These are phyloP conservation scores for Eubucco bourcierii DNA, from an alignment of 2,113 vertebrate genomes.

Conservation along the genomic window DNA sequence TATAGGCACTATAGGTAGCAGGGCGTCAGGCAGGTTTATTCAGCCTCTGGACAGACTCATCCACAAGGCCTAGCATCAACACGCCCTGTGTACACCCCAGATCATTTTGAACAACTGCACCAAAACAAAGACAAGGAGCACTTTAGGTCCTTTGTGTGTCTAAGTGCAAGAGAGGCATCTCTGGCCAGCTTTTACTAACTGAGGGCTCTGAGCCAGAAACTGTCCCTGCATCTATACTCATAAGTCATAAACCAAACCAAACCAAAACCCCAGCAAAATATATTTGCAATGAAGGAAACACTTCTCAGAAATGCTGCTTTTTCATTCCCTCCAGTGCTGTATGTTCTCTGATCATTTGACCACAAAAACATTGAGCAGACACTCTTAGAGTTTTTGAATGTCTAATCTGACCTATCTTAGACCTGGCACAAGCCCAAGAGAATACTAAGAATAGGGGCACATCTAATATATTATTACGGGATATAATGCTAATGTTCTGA, in stretches of 20 bases:
- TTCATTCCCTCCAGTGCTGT: not conserved
- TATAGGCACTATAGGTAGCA: not conserved
- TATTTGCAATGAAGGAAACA: not conserved
- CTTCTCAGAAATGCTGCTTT: slow-evolving; percentile 19
- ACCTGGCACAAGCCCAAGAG: not conserved
- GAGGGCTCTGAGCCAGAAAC: not conserved
- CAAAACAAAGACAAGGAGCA: not conserved
- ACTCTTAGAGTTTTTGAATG: not conserved
- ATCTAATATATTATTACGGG: not conserved
- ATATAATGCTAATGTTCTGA: not conserved
- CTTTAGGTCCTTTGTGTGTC: not conserved
- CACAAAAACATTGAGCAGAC: not conserved
- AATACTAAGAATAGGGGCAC: not conserved
- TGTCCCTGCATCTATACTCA: not conserved
- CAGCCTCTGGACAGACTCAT: slow-evolving; percentile 38
- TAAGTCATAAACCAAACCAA: not conserved
- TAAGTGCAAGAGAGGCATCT: not conserved
- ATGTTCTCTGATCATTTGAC: not conserved
- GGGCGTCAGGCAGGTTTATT: slow-evolving; percentile 24
- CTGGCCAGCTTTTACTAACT: not conserved
- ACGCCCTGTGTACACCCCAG: not conserved
- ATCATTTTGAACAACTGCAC: not conserved
- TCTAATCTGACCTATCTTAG: not conserved
- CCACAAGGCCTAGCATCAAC: slow-evolving; percentile 14
- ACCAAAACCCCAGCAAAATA: not conserved